phyloP scores from a whole-genome alignment of 1,140 invertebrate genomes.

The Nebria ingens region DNA sequence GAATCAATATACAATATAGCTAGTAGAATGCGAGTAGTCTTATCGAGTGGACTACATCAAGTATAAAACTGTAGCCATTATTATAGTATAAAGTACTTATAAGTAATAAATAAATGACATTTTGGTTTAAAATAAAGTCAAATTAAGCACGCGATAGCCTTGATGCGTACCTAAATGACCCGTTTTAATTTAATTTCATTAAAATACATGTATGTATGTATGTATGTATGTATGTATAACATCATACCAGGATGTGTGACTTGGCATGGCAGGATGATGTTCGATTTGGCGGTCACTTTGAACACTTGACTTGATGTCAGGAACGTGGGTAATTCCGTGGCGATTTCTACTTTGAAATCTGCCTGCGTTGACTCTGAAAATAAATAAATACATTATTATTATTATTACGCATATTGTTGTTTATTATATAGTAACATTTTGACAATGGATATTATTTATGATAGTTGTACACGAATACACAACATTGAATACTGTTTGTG shows the following conservation, averaged over 20 bases:
- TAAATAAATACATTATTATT: constrained; percentile 15
- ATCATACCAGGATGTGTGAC: constrained; percentile 34
- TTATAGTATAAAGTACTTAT: too few relatives aligned
- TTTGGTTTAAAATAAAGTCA: too few relatives aligned
- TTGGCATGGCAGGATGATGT: constrained; percentile 32
- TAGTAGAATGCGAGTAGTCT: too few relatives aligned
- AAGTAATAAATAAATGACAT: too few relatives aligned
- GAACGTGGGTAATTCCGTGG: constrained; percentile 30
- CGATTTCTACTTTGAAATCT: constrained; percentile 30
- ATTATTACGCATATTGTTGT: not conserved
- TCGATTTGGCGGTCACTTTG: constrained; percentile 33
- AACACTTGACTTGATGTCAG: constrained; percentile 33
- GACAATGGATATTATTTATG: not conserved
- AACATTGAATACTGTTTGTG: not conserved
- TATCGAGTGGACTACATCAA: too few relatives aligned
- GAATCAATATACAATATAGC: not conserved
- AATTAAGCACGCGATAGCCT: too few relatives aligned
- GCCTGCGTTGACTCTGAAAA: constrained; percentile 29
- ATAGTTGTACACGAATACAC: not conserved
- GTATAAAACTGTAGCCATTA: too few relatives aligned
- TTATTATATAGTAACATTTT: not conserved
- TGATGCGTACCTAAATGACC: too few relatives aligned
- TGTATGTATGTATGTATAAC: too few relatives aligned
- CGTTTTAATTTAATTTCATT: too few relatives aligned
- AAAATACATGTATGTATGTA: too few relatives aligned